Evolutionary conservation across 2,888 invertebrate genomes (phyloP), one percentile per base, ranked within the genome.

Genomic region (Tenthredo mesomela): DNA sequence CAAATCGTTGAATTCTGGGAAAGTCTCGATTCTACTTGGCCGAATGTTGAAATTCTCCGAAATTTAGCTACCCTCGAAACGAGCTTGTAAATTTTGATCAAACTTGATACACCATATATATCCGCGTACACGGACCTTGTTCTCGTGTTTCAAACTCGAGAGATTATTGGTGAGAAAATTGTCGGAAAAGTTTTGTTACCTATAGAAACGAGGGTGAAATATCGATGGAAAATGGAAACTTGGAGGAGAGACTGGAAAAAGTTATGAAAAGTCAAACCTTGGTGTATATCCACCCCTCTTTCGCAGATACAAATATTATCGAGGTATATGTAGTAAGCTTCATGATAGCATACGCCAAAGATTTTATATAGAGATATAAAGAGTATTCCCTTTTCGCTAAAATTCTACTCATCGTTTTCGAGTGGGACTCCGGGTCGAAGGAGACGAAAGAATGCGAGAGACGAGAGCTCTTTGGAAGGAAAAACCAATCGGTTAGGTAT

Each of bases 131-230:
- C n/a, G n/a, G n/a, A 40, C 40, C 18, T 71, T 71, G 33, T 33
- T 7, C 37, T n/a, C 4, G n/a, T 71, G 70, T 40, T 10, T 70
- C 9, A 40, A 7, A 1, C 33, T 40, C 7, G 40, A 7, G 70
- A 71, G 40, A 71, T 71, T 71, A 71, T 40, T 40, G 70, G 70
- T 71, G 33, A 18, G 40, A 40, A 71, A 71, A 71, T 71, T n/a
- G 1, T 54, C 18, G 70, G 70, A 2, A 40, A 71, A 71, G 70
- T 71, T 54, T n/a, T 9, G 2, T 1, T 9, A 18, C 37, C 21
- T 7, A 15, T 40, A 71, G 37, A 71, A 71, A 71, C 70, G 40
- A 40, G 33, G 70, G 40, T 33, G 37, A n/a, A 37, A 71, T 33
- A 40, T 37, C 70, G 70, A 71, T 12, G 18, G 70, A 54, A n/a